Evolutionary conservation across 2,888 invertebrate species (phyloP).

Genomic region (Sepiola atlantica): DNA sequence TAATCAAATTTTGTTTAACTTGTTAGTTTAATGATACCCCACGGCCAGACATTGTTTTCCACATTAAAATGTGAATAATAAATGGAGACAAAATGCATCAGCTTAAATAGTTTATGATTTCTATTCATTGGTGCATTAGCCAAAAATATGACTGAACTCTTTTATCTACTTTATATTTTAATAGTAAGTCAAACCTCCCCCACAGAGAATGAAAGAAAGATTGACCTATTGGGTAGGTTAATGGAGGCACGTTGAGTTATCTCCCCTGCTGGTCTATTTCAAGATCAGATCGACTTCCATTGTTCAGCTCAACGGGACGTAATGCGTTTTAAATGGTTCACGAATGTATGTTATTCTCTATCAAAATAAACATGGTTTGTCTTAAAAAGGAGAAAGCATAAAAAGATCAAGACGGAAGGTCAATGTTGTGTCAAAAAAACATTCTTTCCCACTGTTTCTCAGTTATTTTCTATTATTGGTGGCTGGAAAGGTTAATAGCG

Average conservation of each 20-base stretch:
- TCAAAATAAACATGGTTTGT: not conserved
- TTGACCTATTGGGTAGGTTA: not conserved
- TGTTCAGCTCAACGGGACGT: not conserved
- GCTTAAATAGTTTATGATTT: not conserved
- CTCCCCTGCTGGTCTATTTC: not conserved
- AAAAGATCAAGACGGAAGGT: not conserved
- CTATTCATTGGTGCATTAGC: not conserved
- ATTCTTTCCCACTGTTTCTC: not conserved
- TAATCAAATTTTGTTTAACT: too few species aligned
- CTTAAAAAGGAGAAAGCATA: not conserved
- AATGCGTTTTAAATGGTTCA: not conserved
- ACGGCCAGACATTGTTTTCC: not conserved
- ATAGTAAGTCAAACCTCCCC: not conserved
- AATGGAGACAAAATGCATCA: not conserved
- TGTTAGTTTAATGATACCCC: not conserved
- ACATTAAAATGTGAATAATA: not conserved
- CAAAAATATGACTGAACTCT: not conserved
- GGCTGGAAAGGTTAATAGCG: not conserved
- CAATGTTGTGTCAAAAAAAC: not conserved
- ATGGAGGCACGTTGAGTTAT: slow-evolving; percentile 14
- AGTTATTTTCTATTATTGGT: not conserved
- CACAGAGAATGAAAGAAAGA: not conserved
- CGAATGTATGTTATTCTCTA: not conserved
- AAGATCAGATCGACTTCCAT: not conserved
- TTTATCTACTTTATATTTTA: not conserved